Conservation (phyloP, 2,113 vertebrate species). For the Chroicocephalus ridibundus region DNA sequence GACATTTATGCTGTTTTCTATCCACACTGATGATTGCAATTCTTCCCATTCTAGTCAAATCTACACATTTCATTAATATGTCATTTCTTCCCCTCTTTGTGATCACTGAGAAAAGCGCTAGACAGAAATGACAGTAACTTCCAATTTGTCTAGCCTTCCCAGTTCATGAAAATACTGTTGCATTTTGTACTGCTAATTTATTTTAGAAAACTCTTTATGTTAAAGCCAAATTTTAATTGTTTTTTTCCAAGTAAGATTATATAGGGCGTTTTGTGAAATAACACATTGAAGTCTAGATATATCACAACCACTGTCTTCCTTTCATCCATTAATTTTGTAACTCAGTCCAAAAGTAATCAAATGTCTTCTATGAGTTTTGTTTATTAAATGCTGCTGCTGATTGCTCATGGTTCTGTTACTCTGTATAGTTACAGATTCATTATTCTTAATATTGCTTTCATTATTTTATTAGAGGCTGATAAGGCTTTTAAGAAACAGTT, state of each 20-base stretch:
- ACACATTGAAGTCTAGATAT: constrained; percentile 55
- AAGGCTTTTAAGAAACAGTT: constrained; percentile 12
- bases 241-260: constrained; percentile 57
- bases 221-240: constrained; percentile 64
- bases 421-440: constrained; percentile 1
- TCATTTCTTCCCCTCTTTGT: constrained; percentile 9
- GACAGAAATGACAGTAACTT: constrained; percentile 21
- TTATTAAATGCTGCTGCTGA: constrained; percentile 30
- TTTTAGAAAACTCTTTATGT: neutral
- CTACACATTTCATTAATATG: constrained; percentile 31
- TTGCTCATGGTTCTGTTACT: constrained; percentile 9
- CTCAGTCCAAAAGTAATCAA: constrained; percentile 61
- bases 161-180: constrained; percentile 2
- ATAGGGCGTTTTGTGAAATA: constrained; percentile 16
- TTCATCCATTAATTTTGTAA: constrained; percentile 54
- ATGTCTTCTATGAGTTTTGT: constrained; percentile 47
- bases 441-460: constrained; percentile 37
- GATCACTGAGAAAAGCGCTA: neutral
- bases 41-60: constrained; percentile 29
- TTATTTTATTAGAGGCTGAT: constrained; percentile 56
- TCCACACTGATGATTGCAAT: constrained; percentile 1
- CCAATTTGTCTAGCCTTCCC: constrained; percentile 3
- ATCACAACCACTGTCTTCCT: constrained; percentile 28
- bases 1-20: constrained; percentile 33
- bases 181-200: constrained; percentile 20